phyloP scores from a whole-genome alignment of 2,113 vertebrate genomes.

The Pardalotus punctatus region DNA sequence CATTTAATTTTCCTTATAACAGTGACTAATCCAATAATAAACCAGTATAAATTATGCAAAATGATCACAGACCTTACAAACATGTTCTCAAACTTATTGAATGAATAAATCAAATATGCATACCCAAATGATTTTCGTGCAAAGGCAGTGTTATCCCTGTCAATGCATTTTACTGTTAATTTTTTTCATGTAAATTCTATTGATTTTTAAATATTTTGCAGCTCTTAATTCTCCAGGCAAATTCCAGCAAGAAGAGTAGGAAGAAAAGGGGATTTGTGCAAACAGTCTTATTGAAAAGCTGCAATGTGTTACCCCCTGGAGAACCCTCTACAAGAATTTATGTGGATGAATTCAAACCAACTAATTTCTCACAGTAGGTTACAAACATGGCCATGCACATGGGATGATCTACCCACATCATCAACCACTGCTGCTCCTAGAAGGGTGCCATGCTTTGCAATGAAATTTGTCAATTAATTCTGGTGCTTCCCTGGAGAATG shows the following conservation, averaged over 20 bases:
- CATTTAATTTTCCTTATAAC: slow-evolving; percentile 11
- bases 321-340: not conserved
- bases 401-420: not conserved
- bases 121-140: not conserved
- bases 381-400: not conserved
- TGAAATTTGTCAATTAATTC: not conserved
- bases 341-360: not conserved
- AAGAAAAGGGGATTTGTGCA: not conserved
- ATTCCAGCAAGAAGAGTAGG: not conserved
- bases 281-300: not conserved
- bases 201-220: slow-evolving; percentile 36
- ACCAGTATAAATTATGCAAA: slow-evolving; percentile 17
- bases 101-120: slow-evolving; percentile 36
- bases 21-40: slow-evolving; percentile 36
- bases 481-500: not conserved
- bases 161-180: not conserved
- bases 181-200: slow-evolving; percentile 37
- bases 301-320: not conserved
- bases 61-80: slow-evolving; percentile 17
- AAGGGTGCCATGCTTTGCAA: not conserved
- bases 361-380: not conserved
- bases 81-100: not conserved
- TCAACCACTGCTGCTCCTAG: not conserved
- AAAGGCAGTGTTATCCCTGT: not conserved
- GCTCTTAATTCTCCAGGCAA: slow-evolving; percentile 18